phyloP scores from a whole-genome alignment of 2,888 invertebrate genomes.

The Stenurella melanura region DNA sequence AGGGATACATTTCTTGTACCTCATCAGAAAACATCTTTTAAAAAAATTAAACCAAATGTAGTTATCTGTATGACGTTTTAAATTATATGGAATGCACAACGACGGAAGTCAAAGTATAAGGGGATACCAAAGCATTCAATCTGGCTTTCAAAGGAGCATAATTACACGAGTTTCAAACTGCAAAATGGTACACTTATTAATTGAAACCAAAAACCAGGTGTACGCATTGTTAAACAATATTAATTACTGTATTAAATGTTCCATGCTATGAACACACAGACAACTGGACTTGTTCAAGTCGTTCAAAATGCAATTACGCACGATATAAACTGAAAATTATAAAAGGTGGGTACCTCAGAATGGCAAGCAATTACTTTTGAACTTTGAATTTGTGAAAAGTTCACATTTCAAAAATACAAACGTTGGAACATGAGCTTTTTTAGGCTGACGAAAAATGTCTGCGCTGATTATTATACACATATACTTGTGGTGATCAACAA shows the following conservation, averaged over 20 bases:
- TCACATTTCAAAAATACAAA: too few species aligned
- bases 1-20: not conserved
- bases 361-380: too few species aligned
- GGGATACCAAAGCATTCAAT: not conserved
- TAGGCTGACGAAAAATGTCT: too few species aligned
- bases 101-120: not conserved
- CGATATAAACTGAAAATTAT: not conserved
- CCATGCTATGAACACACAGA: slow-evolving; percentile 9
- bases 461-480: too few species aligned
- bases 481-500: too few species aligned
- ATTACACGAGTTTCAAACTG: not conserved
- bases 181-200: slow-evolving; percentile 5
- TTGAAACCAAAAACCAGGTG: slow-evolving; percentile 24
- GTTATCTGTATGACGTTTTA: not conserved
- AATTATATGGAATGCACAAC: not conserved
- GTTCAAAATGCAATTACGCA: not conserved
- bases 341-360: too few species aligned
- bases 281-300: not conserved
- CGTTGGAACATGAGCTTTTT: too few species aligned
- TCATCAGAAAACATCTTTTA: not conserved
- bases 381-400: too few species aligned
- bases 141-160: not conserved
- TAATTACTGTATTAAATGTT: slow-evolving; percentile 17
- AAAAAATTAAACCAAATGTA: not conserved
- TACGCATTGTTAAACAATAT: slow-evolving; percentile 18